A percentile compares a stretch with the other conserved stretches of the same genome.
These are phyloP conservation scores for Zoanthus sociatus DNA, from an alignment of 92 coral and sea anemone genomes.

Conservation along the genomic window DNA sequence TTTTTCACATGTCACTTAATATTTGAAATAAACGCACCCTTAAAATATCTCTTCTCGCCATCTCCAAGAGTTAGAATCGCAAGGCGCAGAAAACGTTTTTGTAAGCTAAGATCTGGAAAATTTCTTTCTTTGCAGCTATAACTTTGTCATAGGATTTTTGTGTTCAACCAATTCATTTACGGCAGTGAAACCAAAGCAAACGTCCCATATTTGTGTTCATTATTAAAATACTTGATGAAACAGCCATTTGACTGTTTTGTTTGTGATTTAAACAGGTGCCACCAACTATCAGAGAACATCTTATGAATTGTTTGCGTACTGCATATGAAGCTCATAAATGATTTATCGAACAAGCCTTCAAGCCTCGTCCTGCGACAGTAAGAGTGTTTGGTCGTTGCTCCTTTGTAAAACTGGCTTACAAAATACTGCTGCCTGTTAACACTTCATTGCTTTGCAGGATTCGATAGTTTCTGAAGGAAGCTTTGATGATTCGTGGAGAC, in stretches of 20 bases:
- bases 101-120: too few species aligned
- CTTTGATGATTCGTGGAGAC: not conserved
- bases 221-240: not conserved
- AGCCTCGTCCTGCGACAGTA: not conserved
- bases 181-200: too few species aligned
- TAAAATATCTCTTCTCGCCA: too few species aligned
- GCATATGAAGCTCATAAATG: constrained; percentile 14
- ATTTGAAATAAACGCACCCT: too few species aligned
- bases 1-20: too few species aligned
- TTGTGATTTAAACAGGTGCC: constrained; percentile 36
- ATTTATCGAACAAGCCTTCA: constrained; percentile 33
- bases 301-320: constrained; percentile 22
- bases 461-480: not conserved
- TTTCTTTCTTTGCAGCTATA: too few species aligned
- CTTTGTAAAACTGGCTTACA: not conserved
- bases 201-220: not conserved
- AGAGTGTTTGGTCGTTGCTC: constrained; percentile 14
- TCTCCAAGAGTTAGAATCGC: too few species aligned
- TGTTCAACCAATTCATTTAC: too few species aligned
- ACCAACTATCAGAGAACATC: not conserved
- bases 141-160: too few species aligned
- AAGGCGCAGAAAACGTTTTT: too few species aligned
- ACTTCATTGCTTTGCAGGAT: not conserved
- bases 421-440: not conserved
- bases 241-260: constrained; percentile 7